Base-by-base conservation (phyloP, 2,888 invertebrate species). In the Cataglyphis livida region DNA sequence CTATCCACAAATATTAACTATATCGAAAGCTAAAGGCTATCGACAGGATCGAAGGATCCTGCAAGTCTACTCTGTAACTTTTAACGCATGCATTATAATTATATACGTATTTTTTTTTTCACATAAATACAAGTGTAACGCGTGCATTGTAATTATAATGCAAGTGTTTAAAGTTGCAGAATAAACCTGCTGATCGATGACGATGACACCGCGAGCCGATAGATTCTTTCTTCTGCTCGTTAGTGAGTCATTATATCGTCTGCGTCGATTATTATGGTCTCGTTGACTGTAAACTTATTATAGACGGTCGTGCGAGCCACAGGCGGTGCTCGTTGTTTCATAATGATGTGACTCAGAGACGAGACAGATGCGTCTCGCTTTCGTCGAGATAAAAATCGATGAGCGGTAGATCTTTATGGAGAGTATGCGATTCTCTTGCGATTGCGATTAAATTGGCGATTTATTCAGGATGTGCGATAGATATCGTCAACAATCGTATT, bases 241-340 rank as follows among this genome's bases (percentile, higher is more conserved):
- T 15, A n/a, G 44, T 18, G 25, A 21, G 59, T 44, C 18, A 25
- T 3, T 9, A 21, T 15, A 21, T 65, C 64, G 32, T 38, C 10
- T 38, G 38, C 73, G 35, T 25, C 41, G 59, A 44, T 73, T n/a
- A n/a, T 41, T 38, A 28, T 41, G n/a, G 18, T 51, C 35, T 51
- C 74, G 18, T 51, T 35, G 75, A 6, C 51, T 21, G 54, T 57
- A 57, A 68, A 68, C 41, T 71, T 38, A 66, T 83, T 73, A 35
- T 82, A 79, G 62, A 65, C 81, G 64, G 73, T 82, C 57, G 75
- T 81, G 68, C 35, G 61, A 18, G 57, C 28, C 25, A 12, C 28
- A n/a, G 15, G 68, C 38, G 68, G 54, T 38, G 64, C 35, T 66
- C 28, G 76, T 76, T 76, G 68, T 68, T 57, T 41, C 28, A 28